Conservation (phyloP, 1,140 invertebrate genomes). For the Gryon sp. region DNA sequence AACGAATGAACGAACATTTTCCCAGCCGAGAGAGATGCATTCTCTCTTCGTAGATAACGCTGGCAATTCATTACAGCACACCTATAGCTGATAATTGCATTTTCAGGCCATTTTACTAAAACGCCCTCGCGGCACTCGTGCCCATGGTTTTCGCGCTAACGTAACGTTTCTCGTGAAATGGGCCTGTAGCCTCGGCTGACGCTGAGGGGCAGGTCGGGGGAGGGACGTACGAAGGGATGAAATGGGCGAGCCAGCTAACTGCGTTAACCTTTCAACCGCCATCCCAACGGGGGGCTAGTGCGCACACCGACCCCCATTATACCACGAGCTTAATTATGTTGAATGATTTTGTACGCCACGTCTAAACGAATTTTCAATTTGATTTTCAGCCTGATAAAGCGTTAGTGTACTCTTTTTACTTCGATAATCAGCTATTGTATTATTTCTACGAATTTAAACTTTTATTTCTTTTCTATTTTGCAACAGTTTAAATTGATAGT, state of each 20-base stretch:
- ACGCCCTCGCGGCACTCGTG: constrained; percentile 69
- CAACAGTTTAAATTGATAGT: no score
- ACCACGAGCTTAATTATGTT: constrained; percentile 76
- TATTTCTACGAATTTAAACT: no score
- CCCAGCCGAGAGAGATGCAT: constrained; percentile 46
- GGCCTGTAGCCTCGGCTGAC: constrained; percentile 58
- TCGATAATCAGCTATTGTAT: neutral
- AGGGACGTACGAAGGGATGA: constrained; percentile 59
- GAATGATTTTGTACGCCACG: constrained; percentile 76
- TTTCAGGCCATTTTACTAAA: constrained; percentile 78
- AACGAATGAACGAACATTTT: constrained; percentile 50
- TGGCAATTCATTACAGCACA: constrained; percentile 76
- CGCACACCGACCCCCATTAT: constrained; percentile 68
- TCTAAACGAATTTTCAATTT: constrained; percentile 76
- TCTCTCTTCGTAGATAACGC: constrained; percentile 69
- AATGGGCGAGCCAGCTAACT: constrained; percentile 74
- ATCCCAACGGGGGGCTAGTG: constrained; percentile 66
- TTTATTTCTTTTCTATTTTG: no score
- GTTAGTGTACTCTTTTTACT: constrained; percentile 10
- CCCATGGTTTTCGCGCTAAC: constrained; percentile 65
- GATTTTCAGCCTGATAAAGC: constrained; percentile 67
- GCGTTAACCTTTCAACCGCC: constrained; percentile 78
- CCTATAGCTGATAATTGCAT: constrained; percentile 78
- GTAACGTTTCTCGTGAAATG: constrained; percentile 68
- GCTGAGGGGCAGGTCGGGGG: constrained; percentile 46